Percentiles rank a stretch among this genome's conserved stretches.
Conservation (phyloP, 2,797 vertebrate genomes). For the Poeciliopsis gracilis region DNA sequence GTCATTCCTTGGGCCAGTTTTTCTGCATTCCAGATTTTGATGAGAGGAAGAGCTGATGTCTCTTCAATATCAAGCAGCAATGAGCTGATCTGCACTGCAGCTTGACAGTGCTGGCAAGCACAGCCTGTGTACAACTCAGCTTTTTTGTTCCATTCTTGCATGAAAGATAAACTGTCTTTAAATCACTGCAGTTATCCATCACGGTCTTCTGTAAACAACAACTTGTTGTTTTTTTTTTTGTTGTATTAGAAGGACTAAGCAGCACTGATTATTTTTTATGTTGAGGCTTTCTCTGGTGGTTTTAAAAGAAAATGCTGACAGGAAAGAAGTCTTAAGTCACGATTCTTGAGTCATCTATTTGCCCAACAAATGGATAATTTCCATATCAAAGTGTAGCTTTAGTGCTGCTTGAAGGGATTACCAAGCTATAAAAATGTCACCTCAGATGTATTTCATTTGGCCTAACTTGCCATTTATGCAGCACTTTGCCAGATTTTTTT, state of each 20-base stretch:
- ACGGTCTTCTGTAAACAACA: conserved; percentile 27
- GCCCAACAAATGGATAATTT: conserved; percentile 40
- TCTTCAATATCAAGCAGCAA: conserved; percentile 16
- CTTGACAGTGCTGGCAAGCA: conserved; percentile 36
- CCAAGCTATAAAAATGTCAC: conserved; percentile 46
- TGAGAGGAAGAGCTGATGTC: neutral
- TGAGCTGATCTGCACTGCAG: conserved; percentile 40
- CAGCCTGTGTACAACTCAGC: conserved; percentile 18
- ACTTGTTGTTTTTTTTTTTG: conserved; percentile 53
- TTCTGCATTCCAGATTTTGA: neutral
- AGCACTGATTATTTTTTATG: conserved; percentile 39
- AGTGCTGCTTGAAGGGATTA: conserved; percentile 57
- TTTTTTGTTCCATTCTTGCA: conserved; percentile 29
- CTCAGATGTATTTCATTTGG: conserved; percentile 39
- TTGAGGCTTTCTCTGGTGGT: conserved; percentile 49
- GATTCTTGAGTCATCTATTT: too few relatives aligned
- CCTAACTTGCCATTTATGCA: conserved; percentile 24
- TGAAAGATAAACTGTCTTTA: conserved; percentile 36
- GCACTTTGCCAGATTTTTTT: conserved; percentile 21
- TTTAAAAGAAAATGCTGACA: conserved; percentile 40
- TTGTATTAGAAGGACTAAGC: conserved; percentile 36
- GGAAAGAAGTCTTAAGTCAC: conserved; percentile 21
- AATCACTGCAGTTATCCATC: conserved; percentile 42
- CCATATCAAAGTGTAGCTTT: conserved; percentile 63
- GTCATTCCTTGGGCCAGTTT: neutral